phyloP scores from a whole-genome alignment of 37 sponge, comb jelly and placozoan species.

The Hormiphora californensis region DNA sequence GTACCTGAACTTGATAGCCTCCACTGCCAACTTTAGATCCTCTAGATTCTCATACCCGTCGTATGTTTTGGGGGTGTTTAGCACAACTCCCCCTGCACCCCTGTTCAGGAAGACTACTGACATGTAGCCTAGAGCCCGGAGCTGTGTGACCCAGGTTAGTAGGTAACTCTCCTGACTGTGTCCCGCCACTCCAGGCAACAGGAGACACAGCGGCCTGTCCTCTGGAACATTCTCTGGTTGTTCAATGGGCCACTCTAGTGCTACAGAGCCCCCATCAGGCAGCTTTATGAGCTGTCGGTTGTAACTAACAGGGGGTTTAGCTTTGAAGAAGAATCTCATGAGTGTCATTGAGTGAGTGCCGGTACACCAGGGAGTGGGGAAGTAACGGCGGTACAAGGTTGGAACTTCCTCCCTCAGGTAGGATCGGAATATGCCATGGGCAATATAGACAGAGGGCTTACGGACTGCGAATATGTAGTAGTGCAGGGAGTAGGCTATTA shows the following conservation, averaged over 20 bases:
- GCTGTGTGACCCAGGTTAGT: background rate
- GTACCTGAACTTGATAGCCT: background rate
- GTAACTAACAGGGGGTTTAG: conserved; percentile 3
- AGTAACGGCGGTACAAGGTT: conserved; percentile 17
- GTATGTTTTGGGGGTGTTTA: background rate
- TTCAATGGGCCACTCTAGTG: conserved; percentile 13
- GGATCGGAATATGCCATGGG: conserved; percentile 23
- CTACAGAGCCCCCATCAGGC: background rate
- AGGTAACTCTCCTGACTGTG: conserved; percentile 42
- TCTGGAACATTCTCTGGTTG: background rate
- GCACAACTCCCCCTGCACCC: background rate
- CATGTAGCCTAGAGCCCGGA: background rate
- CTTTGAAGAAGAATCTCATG: conserved; percentile 18
- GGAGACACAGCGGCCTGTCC: background rate
- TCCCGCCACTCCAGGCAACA: conserved; percentile 5
- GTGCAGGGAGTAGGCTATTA: background rate
- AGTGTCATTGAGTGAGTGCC: conserved; percentile 25
- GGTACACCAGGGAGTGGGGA: conserved; percentile 40
- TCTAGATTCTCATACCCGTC: background rate
- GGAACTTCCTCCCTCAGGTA: background rate
- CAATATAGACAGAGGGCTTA: background rate
- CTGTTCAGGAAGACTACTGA: conserved; percentile 19
- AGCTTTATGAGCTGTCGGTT: background rate
- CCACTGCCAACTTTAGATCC: background rate
- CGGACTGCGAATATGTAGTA: conserved; percentile 10